Conservation (phyloP, 2,113 vertebrate species). For the Polypterus senegalus region DNA sequence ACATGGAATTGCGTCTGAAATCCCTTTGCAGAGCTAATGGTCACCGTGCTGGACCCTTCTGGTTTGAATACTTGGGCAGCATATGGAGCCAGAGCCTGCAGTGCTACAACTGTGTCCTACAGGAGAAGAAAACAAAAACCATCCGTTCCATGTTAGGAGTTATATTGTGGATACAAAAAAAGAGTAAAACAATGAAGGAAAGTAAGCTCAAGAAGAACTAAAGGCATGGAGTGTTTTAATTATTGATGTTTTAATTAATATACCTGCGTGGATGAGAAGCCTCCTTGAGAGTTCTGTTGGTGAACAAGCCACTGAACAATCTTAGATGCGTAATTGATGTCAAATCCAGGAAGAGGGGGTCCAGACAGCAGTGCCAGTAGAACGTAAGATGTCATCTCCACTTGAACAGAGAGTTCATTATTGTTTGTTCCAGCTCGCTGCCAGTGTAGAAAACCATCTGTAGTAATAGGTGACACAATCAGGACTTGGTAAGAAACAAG, state of each 20-base stretch:
- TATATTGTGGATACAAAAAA: too few relatives aligned
- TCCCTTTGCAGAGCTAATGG: conserved; percentile 25
- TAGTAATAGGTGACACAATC: conserved; percentile 12
- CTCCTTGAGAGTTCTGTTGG: conserved; percentile 67
- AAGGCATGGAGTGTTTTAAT: too few relatives aligned
- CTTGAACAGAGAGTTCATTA: conserved; percentile 41
- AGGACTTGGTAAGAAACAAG: too few relatives aligned
- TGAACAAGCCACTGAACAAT: conserved; percentile 61
- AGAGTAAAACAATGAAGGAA: too few relatives aligned
- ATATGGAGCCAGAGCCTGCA: conserved; percentile 45
- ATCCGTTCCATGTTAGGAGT: too few relatives aligned
- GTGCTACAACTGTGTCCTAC: conserved; percentile 52
- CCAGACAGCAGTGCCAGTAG: conserved; percentile 49
- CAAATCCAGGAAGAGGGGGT: conserved; percentile 20
- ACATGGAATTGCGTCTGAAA: conserved; percentile 47
- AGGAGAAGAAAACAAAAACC: too few relatives aligned
- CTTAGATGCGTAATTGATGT: conserved; percentile 35
- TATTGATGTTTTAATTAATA: too few relatives aligned
- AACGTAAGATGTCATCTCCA: conserved; percentile 58
- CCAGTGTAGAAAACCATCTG: conserved; percentile 37
- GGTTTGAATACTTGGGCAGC: conserved; percentile 36
- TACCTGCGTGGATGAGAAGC: conserved; percentile 76
- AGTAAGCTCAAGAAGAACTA: too few relatives aligned
- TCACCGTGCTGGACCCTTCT: conserved; percentile 33
- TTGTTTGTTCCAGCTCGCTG: conserved; percentile 22